Conservation (phyloP, 2,113 vertebrate species). For the Phyllostomus hastatus region DNA sequence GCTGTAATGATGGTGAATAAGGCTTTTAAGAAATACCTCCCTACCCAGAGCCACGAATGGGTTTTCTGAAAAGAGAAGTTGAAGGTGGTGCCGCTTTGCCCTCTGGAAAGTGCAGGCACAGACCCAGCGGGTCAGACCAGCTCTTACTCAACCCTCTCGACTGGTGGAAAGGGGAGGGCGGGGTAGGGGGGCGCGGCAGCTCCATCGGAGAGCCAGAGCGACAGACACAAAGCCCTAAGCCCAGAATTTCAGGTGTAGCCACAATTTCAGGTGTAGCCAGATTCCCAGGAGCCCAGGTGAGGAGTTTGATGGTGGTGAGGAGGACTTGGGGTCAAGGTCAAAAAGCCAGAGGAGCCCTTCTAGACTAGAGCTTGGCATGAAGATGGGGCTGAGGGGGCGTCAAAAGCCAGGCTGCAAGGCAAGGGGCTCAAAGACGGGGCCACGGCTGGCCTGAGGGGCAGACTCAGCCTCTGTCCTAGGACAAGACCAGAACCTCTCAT, state of each 20-base stretch:
- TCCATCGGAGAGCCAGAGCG: neutral
- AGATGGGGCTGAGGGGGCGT: neutral
- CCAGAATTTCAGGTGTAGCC: neutral
- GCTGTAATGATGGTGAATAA: neutral
- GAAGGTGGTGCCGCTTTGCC: neutral
- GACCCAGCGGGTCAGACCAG: accelerated
- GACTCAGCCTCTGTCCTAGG: neutral
- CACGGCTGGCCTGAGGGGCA: no score
- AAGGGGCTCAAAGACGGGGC: neutral
- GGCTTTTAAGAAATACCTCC: slow-evolving; percentile 22
- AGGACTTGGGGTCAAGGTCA: neutral
- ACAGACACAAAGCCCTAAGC: neutral
- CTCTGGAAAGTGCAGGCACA: neutral
- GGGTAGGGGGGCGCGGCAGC: no score
- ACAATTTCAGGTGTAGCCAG: no score
- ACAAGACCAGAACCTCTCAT: neutral
- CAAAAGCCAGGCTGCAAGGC: neutral
- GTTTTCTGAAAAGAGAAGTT: neutral
- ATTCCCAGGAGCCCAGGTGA: neutral
- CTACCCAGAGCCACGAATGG: accelerated
- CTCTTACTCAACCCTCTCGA: neutral
- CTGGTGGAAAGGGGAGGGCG: neutral
- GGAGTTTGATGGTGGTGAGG: no score
- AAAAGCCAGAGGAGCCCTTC: neutral
- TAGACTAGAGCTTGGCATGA: neutral